Evolutionary conservation across 2,888 invertebrate species (phyloP).

Genomic region (Ormyrus pomaceus): DNA sequence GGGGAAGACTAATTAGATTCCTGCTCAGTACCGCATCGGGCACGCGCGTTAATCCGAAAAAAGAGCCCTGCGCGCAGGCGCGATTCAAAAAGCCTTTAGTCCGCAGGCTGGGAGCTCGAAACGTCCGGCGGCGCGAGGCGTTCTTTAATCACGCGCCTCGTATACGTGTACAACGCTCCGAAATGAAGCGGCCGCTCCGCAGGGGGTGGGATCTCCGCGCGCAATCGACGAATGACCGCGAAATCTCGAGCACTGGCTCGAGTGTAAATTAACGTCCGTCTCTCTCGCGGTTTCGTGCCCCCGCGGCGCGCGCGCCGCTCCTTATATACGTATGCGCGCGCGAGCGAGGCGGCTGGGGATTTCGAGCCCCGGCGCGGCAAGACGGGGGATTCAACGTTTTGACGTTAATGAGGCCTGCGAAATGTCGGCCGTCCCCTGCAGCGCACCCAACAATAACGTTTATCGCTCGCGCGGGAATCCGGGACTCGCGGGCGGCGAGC

Average conservation of each 20-base stretch:
- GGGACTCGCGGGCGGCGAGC: background rate
- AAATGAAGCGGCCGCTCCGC: background rate
- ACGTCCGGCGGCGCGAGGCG: background rate
- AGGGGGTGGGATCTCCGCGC: background rate
- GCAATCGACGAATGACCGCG: slow-evolving; percentile 27
- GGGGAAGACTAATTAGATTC: too few species aligned
- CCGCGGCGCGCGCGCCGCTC: background rate
- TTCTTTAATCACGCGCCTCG: too few species aligned
- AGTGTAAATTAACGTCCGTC: slow-evolving; percentile 36
- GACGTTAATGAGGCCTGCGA: slow-evolving; percentile 42
- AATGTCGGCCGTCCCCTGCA: background rate
- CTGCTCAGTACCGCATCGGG: too few species aligned
- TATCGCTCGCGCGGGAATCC: too few species aligned
- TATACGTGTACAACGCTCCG: background rate
- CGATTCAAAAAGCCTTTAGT: too few species aligned
- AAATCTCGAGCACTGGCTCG: background rate
- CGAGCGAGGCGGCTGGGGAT: background rate
- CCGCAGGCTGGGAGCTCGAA: background rate
- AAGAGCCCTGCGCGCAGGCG: too few species aligned
- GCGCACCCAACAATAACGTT: background rate
- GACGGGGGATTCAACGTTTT: slow-evolving; percentile 21
- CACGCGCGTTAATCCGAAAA: too few species aligned
- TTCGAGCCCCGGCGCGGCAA: background rate
- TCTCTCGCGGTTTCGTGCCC: slow-evolving; percentile 13
- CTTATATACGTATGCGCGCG: background rate